phyloP scores from a whole-genome alignment of 2,888 invertebrate genomes.

The Xestia xanthographa region DNA sequence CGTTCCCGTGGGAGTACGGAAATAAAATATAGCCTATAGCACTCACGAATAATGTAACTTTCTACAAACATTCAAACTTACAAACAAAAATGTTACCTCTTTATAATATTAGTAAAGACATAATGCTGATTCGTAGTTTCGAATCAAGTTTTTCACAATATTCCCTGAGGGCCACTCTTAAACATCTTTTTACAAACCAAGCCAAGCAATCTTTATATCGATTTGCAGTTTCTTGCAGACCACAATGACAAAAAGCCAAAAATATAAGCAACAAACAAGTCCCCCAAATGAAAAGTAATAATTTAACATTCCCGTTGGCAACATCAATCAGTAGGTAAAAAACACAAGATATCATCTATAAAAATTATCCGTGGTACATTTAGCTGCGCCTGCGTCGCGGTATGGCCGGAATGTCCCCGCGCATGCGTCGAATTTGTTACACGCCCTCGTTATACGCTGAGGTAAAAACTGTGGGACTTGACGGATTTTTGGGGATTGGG shows the following conservation, averaged over 20 bases:
- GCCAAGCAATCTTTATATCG: slow-evolving; percentile 1
- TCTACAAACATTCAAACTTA: no score
- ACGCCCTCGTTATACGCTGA: slow-evolving; percentile 77
- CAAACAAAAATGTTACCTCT: no score
- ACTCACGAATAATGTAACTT: no score
- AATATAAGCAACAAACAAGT: slow-evolving; percentile 41
- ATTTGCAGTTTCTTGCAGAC: slow-evolving; percentile 41
- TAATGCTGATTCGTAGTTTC: not conserved
- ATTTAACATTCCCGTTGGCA: slow-evolving; percentile 63
- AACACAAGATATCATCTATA: slow-evolving; percentile 79
- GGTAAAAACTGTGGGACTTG: slow-evolving; percentile 80
- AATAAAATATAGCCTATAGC: no score
- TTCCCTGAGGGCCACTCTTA: not conserved
- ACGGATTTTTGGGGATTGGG: slow-evolving; percentile 74
- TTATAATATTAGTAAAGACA: no score
- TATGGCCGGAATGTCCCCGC: slow-evolving; percentile 75
- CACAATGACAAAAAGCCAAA: slow-evolving; percentile 50
- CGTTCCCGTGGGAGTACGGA: no score
- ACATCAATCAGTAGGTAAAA: slow-evolving; percentile 66
- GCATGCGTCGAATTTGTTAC: slow-evolving; percentile 84
- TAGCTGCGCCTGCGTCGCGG: slow-evolving; percentile 71
- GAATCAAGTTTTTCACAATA: not conserved
- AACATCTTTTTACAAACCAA: slow-evolving; percentile 30
- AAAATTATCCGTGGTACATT: slow-evolving; percentile 81
- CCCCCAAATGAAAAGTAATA: slow-evolving; percentile 63